phyloP scores from a whole-genome alignment of 2,888 invertebrate genomes.

The Tethea ocularis region DNA sequence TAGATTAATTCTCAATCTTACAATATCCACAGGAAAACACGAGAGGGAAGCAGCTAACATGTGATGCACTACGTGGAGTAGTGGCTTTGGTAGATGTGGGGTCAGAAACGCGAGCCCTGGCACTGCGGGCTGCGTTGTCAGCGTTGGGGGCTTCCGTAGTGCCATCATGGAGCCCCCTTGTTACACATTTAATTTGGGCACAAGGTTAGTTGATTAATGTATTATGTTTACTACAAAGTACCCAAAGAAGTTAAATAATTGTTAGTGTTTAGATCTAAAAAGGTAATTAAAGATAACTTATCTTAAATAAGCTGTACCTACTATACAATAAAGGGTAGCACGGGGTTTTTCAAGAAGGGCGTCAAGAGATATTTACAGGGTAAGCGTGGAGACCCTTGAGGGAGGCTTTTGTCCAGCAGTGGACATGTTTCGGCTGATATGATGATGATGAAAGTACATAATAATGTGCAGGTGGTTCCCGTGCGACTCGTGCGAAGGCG shows the following conservation, averaged over 20 bases:
- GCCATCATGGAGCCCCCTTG: conserved; percentile 64
- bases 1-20: neutral
- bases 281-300: too few species aligned
- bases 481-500: conserved; percentile 53
- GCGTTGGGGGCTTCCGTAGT: conserved; percentile 69
- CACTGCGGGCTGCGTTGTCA: conserved; percentile 62
- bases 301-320: too few species aligned
- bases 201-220: conserved; percentile 48
- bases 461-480: conserved; percentile 52
- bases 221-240: too few species aligned
- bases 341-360: too few species aligned
- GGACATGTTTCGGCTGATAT: too few species aligned
- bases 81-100: conserved; percentile 71
- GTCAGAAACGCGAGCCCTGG: conserved; percentile 54
- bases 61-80: conserved; percentile 56
- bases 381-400: too few species aligned
- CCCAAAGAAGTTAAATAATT: too few species aligned
- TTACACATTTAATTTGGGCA: conserved; percentile 73
- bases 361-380: too few species aligned
- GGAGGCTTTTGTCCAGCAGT: too few species aligned
- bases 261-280: too few species aligned
- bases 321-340: too few species aligned
- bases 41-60: conserved; percentile 15
- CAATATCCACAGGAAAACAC: neutral
- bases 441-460: neutral